Percentiles rank a stretch among this genome's conserved stretches.
These are phyloP conservation scores for Rutpela maculata DNA, from an alignment of 2,888 invertebrate genomes.

Conservation along the genomic window DNA sequence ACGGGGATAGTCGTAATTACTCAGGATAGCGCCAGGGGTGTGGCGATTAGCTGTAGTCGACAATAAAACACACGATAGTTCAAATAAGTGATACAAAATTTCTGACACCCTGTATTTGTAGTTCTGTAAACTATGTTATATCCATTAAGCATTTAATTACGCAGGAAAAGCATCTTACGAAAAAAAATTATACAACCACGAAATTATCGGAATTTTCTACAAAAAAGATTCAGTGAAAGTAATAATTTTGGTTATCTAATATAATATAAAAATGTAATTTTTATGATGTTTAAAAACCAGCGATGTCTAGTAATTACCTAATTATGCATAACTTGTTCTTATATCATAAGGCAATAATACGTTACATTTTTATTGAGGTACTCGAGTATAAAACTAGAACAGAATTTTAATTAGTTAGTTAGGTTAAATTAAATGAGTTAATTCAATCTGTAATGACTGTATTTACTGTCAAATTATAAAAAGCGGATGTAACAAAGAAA, in stretches of 20 bases:
- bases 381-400: neutral
- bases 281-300: conserved; percentile 1
- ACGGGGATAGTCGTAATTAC: too few species aligned
- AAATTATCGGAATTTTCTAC: conserved; percentile 12
- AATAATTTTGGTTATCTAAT: conserved; percentile 12
- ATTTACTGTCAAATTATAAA: conserved; percentile 20
- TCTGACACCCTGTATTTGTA: too few species aligned
- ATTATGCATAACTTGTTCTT: conserved; percentile 9
- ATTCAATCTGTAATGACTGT: neutral
- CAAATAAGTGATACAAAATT: too few species aligned
- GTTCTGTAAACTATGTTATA: too few species aligned
- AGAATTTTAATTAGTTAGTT: conserved; percentile 11
- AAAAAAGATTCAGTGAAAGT: conserved; percentile 10
- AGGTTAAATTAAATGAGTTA: conserved; percentile 14
- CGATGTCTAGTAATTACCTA: conserved; percentile 8
- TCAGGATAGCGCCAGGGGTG: too few species aligned
- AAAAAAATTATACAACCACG: too few species aligned
- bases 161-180: too few species aligned
- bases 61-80: too few species aligned
- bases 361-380: neutral
- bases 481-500: conserved; percentile 3
- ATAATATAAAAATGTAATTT: conserved; percentile 10
- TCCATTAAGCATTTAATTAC: too few species aligned
- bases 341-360: conserved; percentile 14
- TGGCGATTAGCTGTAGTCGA: too few species aligned